Base-by-base conservation (phyloP, 1,140 invertebrate species). In the Calliopsis andreniformis region DNA sequence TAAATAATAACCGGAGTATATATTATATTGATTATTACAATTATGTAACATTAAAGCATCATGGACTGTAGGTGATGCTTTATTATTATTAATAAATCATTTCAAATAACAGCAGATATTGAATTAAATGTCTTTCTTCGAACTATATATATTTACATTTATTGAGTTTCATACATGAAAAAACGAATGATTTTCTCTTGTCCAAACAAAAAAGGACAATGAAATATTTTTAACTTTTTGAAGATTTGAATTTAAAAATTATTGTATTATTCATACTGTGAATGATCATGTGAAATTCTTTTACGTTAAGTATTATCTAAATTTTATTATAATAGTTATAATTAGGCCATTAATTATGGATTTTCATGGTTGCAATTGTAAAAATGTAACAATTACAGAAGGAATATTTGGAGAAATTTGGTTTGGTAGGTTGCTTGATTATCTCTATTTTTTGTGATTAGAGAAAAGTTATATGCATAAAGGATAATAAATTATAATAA, bases 1-100 rank as follows among this genome's bases (percentile, higher is more conserved):
- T 88, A 88, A 85, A 87, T 78, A 86, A 69, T 79, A 78, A 56
- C 49, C 28, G 53, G 43, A 82, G 23, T 82, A 83, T 83, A 82
- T 63, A 78, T 70, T 68, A 61, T 66, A 66, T 78, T 69, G 49
- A 68, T 59, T 79, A 79, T 82, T 76, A 86, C 64, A 82, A 87
- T 85, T 82, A 82, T 86, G 80, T 88, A 89, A 89, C 85, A 87
- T 86, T 85, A 76, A 76, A 82, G 64, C 76, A 49, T 84, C 82
- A 82, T 68, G 80, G 77, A 85, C 80, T 83, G 77, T 85, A 87
- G 69, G 78, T 79, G 76, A 79, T 82, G 75, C 61, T 73, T 82
- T 76, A 79, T 61, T 79, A 80, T 61, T 80, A 83, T 75, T 82
- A 82, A 89, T 87, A 88, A 88, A 88, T 80, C 68, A 88, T 84